These are phyloP conservation scores for Podarcis muralis DNA, from an alignment of 2,113 vertebrate genomes.

Conservation along the genomic window DNA sequence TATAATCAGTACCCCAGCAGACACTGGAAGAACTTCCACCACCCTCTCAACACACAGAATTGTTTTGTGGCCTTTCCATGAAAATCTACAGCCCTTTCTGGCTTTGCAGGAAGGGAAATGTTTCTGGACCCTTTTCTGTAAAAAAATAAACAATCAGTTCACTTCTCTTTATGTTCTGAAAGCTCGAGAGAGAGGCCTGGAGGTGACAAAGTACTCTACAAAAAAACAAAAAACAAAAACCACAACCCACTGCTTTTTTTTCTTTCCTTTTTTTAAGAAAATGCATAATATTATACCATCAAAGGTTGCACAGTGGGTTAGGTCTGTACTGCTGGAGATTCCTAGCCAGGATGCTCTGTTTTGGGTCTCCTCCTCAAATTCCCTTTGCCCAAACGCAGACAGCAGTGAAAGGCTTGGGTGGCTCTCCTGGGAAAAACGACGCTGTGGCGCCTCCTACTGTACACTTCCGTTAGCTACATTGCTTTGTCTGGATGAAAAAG, in stretches of 20 bases:
- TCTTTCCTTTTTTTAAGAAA: background rate
- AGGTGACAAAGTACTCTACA: conserved; percentile 50
- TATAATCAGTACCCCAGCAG: conserved; percentile 58
- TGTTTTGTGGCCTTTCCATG: conserved; percentile 55
- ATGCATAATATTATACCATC: background rate
- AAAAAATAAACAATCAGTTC: conserved; percentile 66
- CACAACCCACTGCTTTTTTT: conserved; percentile 11
- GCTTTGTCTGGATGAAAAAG: conserved; percentile 68
- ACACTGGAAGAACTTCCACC: conserved; percentile 30
- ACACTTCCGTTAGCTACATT: conserved; percentile 64
- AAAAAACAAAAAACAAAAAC: background rate
- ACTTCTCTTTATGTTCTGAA: conserved; percentile 60
- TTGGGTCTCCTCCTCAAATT: conserved; percentile 5
- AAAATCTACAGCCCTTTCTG: conserved; percentile 29
- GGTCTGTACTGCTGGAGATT: conserved; percentile 32
- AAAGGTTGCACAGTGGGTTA: conserved; percentile 42
- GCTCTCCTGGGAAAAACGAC: conserved; percentile 42
- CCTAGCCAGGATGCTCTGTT: conserved; percentile 40
- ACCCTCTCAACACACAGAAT: conserved; percentile 59
- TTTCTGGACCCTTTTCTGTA: conserved; percentile 64
- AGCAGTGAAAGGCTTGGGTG: conserved; percentile 25
- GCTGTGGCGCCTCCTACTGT: conserved; percentile 32
- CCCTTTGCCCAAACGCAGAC: conserved; percentile 51
- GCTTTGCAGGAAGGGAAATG: conserved; percentile 53
- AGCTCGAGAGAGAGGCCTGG: conserved; percentile 63